phyloP scores from a whole-genome alignment of 2,888 invertebrate species.

The Scaptomyza caliginosa region DNA sequence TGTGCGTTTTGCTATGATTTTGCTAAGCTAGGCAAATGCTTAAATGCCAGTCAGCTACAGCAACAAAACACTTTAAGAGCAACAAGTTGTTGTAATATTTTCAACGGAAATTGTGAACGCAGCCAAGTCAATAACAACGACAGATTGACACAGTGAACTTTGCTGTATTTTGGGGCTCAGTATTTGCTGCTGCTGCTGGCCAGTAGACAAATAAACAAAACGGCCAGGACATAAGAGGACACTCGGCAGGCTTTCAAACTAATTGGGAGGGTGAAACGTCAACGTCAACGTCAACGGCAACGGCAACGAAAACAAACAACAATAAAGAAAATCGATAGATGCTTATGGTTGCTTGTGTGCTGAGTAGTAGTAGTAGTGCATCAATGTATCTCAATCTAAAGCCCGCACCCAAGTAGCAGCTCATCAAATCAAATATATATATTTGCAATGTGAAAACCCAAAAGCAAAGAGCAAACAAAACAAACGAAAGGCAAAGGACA shows the following conservation, averaged over 20 bases:
- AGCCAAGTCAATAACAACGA: slow-evolving; percentile 40
- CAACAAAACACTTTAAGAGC: not conserved
- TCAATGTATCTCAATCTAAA: slow-evolving; percentile 66
- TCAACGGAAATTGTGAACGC: slow-evolving; percentile 26
- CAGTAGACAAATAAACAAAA: slow-evolving; percentile 44
- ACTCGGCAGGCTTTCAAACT: slow-evolving; percentile 52
- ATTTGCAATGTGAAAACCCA: slow-evolving; percentile 58
- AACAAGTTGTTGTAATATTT: slow-evolving; percentile 45
- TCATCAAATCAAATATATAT: slow-evolving; percentile 69
- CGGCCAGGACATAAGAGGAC: slow-evolving; percentile 4
- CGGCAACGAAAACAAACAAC: slow-evolving; percentile 30
- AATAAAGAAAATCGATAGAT: slow-evolving; percentile 61
- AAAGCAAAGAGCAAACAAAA: slow-evolving; percentile 56
- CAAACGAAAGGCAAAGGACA: slow-evolving; percentile 15
- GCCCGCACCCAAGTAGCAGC: slow-evolving; percentile 34
- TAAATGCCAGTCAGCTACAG: slow-evolving; percentile 40
- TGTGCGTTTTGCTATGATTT: slow-evolving; percentile 48
- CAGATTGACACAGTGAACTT: slow-evolving; percentile 53
- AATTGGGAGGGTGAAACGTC: slow-evolving; percentile 60
- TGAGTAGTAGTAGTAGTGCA: no score
- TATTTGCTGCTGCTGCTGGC: slow-evolving; percentile 27
- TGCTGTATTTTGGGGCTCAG: slow-evolving; percentile 3
- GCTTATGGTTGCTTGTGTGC: slow-evolving; percentile 47
- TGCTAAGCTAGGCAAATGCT: slow-evolving; percentile 39
- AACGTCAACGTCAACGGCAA: no score